A percentile compares a stretch with the other conserved stretches of the same genome.
phyloP scores from a whole-genome alignment of 2,888 invertebrate genomes.

The Sinotaia quadrata region DNA sequence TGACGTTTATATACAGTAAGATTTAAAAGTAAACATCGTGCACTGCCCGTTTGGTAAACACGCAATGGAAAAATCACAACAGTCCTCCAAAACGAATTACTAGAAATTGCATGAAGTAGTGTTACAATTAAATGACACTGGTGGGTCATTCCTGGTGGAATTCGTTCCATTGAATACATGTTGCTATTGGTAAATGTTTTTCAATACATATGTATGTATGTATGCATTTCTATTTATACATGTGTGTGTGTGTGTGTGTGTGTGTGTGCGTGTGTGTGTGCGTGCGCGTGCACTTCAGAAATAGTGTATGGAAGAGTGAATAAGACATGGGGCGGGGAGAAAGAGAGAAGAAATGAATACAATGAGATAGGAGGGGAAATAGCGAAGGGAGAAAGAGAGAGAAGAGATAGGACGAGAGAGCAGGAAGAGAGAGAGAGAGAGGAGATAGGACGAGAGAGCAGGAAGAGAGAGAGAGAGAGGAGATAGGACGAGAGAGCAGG shows the following conservation, averaged over 20 bases:
- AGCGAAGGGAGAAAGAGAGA: background rate
- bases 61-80: no score
- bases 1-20: no score
- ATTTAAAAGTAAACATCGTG: no score
- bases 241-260: background rate
- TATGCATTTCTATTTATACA: background rate
- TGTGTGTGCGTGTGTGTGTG: slow-evolving; percentile 12
- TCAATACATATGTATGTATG: background rate
- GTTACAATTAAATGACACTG: no score
- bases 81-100: no score
- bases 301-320: background rate
- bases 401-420: background rate
- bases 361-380: background rate
- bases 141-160: no score
- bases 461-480: slow-evolving; percentile 3
- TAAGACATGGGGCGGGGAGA: background rate
- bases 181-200: background rate
- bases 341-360: background rate
- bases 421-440: background rate
- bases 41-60: no score
- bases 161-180: no score
- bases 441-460: background rate
- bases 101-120: no score
- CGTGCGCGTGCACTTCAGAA: background rate
- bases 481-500: no score